A percentile compares a stretch with the other conserved stretches of the same genome.
These are phyloP conservation scores for Nymphalis polychloros DNA, from an alignment of 2,888 invertebrate genomes.

Conservation along the genomic window DNA sequence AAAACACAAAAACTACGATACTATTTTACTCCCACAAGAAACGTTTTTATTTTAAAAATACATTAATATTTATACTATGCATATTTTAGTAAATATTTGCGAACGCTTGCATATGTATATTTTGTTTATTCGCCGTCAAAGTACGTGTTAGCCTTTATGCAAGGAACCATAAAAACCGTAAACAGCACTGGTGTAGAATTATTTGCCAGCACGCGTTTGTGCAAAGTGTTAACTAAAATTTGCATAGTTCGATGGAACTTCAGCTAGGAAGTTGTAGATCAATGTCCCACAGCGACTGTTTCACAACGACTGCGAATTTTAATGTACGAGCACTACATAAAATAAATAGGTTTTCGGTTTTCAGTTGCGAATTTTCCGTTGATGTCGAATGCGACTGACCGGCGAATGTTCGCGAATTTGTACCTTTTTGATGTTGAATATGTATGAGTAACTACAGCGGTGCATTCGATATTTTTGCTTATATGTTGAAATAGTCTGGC, in stretches of 20 bases:
- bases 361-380: slow-evolving; percentile 30
- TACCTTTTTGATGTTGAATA: slow-evolving; percentile 36
- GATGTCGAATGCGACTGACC: slow-evolving; percentile 26
- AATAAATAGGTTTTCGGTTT: slow-evolving; percentile 40
- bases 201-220: slow-evolving; percentile 61
- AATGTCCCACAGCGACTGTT: slow-evolving; percentile 50
- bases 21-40: no score
- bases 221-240: slow-evolving; percentile 69
- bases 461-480: slow-evolving; percentile 29
- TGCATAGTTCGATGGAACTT: slow-evolving; percentile 69
- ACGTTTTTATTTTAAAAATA: no score
- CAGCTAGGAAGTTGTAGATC: slow-evolving; percentile 55
- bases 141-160: slow-evolving; percentile 13
- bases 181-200: slow-evolving; percentile 42
- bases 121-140: slow-evolving; percentile 1
- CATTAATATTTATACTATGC: background rate
- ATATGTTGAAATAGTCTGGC: slow-evolving; percentile 5
- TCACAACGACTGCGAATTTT: slow-evolving; percentile 50
- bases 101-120: background rate
- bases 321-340: slow-evolving; percentile 41
- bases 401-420: slow-evolving; percentile 31
- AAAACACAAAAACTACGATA: no score
- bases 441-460: slow-evolving; percentile 29
- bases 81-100: background rate
- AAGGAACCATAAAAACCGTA: slow-evolving; percentile 16